phyloP scores from a whole-genome alignment of 2,888 invertebrate genomes.

The Caenorhabditis sp. region DNA sequence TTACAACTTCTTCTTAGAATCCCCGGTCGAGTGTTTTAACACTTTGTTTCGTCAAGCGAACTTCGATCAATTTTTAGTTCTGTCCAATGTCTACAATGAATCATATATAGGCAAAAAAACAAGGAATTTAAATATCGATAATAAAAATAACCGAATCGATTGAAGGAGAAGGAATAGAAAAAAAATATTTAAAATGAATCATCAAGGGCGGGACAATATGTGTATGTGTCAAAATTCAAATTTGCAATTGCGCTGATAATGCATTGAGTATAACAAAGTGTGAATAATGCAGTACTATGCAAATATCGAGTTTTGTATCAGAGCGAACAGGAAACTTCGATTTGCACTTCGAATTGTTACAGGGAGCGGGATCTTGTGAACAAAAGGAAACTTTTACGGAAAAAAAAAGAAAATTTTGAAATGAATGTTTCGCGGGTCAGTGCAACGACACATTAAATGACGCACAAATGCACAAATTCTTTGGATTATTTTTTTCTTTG shows the following conservation, averaged over 20 bases:
- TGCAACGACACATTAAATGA: neutral
- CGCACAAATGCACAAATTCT: slow-evolving; percentile 5
- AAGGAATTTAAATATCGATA: neutral
- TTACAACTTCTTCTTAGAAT: neutral
- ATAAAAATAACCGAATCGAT: too few species aligned
- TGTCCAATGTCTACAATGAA: neutral
- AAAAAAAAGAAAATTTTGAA: slow-evolving; percentile 10
- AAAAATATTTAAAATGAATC: neutral
- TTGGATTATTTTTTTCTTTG: neutral
- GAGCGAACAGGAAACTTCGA: too few species aligned
- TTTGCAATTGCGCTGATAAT: neutral
- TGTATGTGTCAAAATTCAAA: neutral
- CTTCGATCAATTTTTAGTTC: neutral
- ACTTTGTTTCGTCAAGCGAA: neutral
- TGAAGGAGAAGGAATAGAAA: neutral
- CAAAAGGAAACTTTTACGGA: slow-evolving; percentile 2
- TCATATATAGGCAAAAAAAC: neutral
- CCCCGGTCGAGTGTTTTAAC: neutral
- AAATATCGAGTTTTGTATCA: neutral
- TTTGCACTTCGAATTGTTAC: neutral
- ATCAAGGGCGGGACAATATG: neutral
- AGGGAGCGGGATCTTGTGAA: neutral
- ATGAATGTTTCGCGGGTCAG: slow-evolving; percentile 1
- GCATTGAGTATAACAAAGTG: neutral
- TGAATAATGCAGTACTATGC: slow-evolving; percentile 3